phyloP scores from a whole-genome alignment of 2,113 vertebrate genomes.

The Podarcis cretensis region DNA sequence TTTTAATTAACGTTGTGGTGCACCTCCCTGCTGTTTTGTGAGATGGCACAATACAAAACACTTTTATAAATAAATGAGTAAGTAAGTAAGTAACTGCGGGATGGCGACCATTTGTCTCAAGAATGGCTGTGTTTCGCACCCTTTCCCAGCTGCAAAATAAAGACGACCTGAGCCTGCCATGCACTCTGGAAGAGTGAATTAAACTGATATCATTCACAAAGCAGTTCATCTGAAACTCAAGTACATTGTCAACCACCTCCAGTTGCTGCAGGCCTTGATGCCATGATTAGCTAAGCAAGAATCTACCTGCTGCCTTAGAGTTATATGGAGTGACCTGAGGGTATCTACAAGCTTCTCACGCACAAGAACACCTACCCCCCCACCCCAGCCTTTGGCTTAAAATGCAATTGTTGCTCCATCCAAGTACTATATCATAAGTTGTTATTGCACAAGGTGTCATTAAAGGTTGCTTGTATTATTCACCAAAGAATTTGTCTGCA shows the following conservation, averaged over 20 bases:
- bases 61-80: no score
- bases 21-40: no score
- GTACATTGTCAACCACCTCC: constrained; percentile 80
- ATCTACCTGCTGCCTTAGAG: constrained; percentile 85
- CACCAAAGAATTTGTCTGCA: constrained; percentile 74
- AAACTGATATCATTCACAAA: constrained; percentile 77
- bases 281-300: constrained; percentile 85
- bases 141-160: constrained; percentile 41
- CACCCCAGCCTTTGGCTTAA: constrained; percentile 70
- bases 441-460: constrained; percentile 82
- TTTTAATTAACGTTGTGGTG: no score
- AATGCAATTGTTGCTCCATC: constrained; percentile 77
- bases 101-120: not conserved
- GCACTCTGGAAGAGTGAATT: constrained; percentile 74
- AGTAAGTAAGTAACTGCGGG: no score
- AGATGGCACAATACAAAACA: not conserved
- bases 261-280: constrained; percentile 81
- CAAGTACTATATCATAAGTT: constrained; percentile 78
- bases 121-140: not conserved
- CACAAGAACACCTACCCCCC: constrained; percentile 77
- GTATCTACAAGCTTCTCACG: constrained; percentile 85
- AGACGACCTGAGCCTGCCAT: constrained; percentile 60
- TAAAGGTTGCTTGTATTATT: constrained; percentile 72
- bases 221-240: constrained; percentile 81
- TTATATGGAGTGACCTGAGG: constrained; percentile 82